Conservation (phyloP, 2,113 vertebrate species). For the Erpornis zantholeuca region DNA sequence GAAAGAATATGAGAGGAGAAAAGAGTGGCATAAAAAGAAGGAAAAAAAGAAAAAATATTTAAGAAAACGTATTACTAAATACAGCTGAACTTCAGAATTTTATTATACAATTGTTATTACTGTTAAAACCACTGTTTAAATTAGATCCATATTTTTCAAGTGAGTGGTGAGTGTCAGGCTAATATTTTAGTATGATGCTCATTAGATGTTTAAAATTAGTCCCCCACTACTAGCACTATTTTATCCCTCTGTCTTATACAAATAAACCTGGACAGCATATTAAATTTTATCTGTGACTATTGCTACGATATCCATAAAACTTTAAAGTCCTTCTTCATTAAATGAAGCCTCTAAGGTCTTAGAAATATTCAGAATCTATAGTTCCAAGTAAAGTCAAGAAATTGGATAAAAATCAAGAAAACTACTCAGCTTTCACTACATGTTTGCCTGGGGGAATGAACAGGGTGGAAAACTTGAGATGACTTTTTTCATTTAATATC, state of each 20-base stretch:
- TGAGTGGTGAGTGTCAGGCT: not conserved
- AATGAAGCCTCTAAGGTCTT: not conserved
- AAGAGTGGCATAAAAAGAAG: not conserved
- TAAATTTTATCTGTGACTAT: not conserved
- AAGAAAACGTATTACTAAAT: not conserved
- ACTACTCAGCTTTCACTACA: slow-evolving; percentile 8
- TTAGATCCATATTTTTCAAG: not conserved
- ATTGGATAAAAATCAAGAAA: slow-evolving; percentile 47
- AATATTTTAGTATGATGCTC: not conserved
- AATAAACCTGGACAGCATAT: not conserved
- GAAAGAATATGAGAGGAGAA: not conserved
- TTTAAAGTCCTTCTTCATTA: not conserved
- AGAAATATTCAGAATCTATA: slow-evolving; percentile 35
- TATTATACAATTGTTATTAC: not conserved
- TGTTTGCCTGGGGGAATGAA: not conserved
- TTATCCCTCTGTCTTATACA: not conserved
- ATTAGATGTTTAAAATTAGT: not conserved
- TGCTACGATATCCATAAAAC: slow-evolving; percentile 14
- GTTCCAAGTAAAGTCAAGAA: slow-evolving; percentile 14
- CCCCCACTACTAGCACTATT: not conserved
- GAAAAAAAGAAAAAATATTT: not conserved
- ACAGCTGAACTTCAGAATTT: not conserved
- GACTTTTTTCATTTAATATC: not conserved
- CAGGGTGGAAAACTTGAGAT: not conserved
- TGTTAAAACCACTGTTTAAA: not conserved